These are phyloP conservation scores for Heliconius nattereri DNA, from an alignment of 1,140 invertebrate genomes.

Conservation along the genomic window DNA sequence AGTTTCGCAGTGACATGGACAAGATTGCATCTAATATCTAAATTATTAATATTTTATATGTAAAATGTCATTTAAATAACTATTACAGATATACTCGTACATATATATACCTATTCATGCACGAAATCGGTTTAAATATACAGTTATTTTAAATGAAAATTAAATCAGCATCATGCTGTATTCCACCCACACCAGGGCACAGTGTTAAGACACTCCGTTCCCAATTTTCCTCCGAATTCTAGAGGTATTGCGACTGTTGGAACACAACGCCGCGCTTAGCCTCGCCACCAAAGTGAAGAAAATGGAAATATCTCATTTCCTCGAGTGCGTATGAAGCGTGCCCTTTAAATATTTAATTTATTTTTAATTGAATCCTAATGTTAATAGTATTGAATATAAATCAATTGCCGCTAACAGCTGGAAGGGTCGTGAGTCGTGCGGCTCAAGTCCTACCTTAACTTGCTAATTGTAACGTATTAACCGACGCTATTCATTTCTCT, in stretches of 20 bases:
- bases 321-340: not conserved
- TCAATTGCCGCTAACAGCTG: not conserved
- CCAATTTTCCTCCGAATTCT: no score
- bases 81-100: not conserved
- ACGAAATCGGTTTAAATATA: not conserved
- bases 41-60: not conserved
- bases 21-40: constrained; percentile 4
- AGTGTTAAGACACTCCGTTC: no score
- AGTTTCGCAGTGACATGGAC: not conserved
- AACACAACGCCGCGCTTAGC: not conserved
- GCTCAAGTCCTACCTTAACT: constrained; percentile 10
- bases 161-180: not conserved
- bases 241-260: no score
- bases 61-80: constrained; percentile 7
- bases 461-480: constrained; percentile 20
- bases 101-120: not conserved
- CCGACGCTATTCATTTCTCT: constrained; percentile 16
- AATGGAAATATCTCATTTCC: not conserved
- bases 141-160: not conserved
- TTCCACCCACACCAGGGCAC: no score
- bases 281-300: not conserved
- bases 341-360: not conserved
- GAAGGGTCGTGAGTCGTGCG: constrained; percentile 13
- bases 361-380: not conserved
- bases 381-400: not conserved